These are phyloP conservation scores for Cryptus viduatorius DNA, from an alignment of 2,888 invertebrate species.

Conservation along the genomic window DNA sequence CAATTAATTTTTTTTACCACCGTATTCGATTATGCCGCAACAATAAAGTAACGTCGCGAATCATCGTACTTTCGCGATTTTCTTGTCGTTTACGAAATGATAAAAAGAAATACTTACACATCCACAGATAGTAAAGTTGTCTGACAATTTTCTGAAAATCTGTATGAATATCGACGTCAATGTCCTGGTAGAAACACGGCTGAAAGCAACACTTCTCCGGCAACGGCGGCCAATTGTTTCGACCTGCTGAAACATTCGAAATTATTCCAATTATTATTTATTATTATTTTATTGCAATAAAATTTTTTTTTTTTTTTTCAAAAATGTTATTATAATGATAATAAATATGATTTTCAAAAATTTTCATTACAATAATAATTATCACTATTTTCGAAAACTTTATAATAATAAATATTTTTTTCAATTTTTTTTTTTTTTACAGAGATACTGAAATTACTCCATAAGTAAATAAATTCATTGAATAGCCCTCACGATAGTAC, in stretches of 20 bases:
- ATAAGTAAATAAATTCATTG: not conserved
- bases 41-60: no score
- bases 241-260: slow-evolving; percentile 86
- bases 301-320: no score
- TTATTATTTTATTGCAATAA: not conserved
- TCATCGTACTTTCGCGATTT: no score
- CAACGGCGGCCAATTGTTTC: slow-evolving; percentile 99
- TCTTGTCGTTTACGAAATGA: no score
- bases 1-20: no score
- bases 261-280: slow-evolving; percentile 15
- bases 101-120: slow-evolving; percentile 90
- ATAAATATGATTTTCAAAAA: not conserved
- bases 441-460: no score
- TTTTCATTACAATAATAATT: no score
- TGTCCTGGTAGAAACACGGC: slow-evolving; percentile 99
- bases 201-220: slow-evolving; percentile 97
- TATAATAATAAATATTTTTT: no score
- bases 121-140: slow-evolving; percentile 98
- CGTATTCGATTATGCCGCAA: no score
- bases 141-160: slow-evolving; percentile 99
- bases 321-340: no score
- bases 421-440: no score
- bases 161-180: slow-evolving; percentile 98
- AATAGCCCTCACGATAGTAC: slow-evolving; percentile 84
- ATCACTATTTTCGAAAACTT: no score